Base-by-base conservation (phyloP, 2,797 vertebrate species). In the Cyprinella venusta region DNA sequence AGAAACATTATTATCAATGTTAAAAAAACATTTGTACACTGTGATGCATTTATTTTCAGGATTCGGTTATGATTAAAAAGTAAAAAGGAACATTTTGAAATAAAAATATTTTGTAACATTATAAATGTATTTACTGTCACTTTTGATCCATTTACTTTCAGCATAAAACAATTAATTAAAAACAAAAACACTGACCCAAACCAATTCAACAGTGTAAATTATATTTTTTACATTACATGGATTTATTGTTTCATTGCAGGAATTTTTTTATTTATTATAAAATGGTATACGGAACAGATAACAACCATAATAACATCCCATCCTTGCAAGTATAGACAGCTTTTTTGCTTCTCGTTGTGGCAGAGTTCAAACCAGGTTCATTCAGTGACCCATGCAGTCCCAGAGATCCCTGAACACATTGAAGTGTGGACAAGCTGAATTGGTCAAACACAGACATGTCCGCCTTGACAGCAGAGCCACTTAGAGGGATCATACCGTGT, bases 371-470 rank as follows among this genome's bases (percentile, higher is more conserved):
- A 13, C 24, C 7, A 8, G 52, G 65, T 80, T 70, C 12, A 56
- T 42, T 26, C 52, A 70, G 38, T 59, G 67, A 70, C 79, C 52
- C 52, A 36, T 36, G 36, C 36, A 30, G 6, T 70, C 65, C 67
- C 52, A 80, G 24, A 70, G 68, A 69, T 26, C 50, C 76, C 65
- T 65, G 21, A 24, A 56, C 79, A 50, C 67, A 59, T 10, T 42
- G 38, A 80, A 67, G 50, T 80, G 67, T 59, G 52, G 52, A 80
- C 65, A 80, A 45, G 24, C 10, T 59, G 67, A 19, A 70, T 59
- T 26, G 10, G 18, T 70, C 18, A 80, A 59, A 70, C 21, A 68
- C 36, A 70, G 48, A 79, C 36, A 72, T 5, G 42, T 48, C 42
- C 21, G 54, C 38, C 16, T 50, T 9, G 12, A 24, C 52, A 79